phyloP scores from a whole-genome alignment of 2,797 vertebrate genomes.

The Emys orbicularis region DNA sequence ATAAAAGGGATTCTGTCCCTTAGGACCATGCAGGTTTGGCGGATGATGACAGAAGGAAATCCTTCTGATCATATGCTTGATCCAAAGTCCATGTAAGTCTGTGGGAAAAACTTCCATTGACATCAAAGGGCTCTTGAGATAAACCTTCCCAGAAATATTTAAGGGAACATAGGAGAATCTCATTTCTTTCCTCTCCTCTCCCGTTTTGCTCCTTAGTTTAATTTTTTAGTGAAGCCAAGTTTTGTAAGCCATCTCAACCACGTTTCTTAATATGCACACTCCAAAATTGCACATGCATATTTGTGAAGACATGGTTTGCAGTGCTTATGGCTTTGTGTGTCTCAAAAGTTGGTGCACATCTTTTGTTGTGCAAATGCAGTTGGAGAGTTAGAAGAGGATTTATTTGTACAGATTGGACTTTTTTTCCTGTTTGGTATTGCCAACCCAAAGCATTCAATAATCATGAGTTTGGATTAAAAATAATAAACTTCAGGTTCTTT shows the following conservation, averaged over 20 bases:
- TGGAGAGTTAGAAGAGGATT: background rate
- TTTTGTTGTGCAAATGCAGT: background rate
- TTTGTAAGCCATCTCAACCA: background rate
- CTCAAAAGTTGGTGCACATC: background rate
- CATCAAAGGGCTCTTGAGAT: background rate
- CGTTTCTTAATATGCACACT: background rate
- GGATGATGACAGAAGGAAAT: background rate
- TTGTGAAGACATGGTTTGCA: background rate
- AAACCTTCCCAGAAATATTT: background rate
- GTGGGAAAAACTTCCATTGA: fast-evolving
- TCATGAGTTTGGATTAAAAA: background rate
- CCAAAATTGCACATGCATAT: background rate
- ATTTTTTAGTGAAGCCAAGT: background rate
- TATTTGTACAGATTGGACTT: background rate
- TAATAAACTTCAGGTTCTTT: background rate
- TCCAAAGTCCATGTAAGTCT: background rate
- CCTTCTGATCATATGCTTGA: background rate
- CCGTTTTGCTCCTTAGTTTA: background rate
- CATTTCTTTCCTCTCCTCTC: background rate
- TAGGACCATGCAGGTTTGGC: background rate
- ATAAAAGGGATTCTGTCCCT: background rate
- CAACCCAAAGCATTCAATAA: background rate
- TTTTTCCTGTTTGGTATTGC: background rate
- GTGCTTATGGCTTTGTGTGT: background rate
- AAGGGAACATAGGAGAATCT: fast-evolving